phyloP scores from a whole-genome alignment of 2,888 invertebrate species.

The Gymnosoma rotundatum region DNA sequence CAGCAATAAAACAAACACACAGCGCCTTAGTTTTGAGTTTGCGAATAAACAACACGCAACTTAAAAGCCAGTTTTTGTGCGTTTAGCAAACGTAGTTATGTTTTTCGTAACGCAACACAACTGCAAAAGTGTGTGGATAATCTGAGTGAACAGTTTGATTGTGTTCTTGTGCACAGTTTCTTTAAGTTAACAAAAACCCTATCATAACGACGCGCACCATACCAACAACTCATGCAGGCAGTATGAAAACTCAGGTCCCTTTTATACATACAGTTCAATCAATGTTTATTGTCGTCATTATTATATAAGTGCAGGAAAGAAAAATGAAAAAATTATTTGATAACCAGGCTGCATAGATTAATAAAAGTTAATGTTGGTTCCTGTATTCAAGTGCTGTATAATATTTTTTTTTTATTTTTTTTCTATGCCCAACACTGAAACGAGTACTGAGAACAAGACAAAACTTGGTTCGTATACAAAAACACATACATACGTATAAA shows the following conservation, averaged over 20 bases:
- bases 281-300: conserved; percentile 45
- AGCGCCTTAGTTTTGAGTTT: too few relatives aligned
- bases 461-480: background rate
- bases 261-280: conserved; percentile 46
- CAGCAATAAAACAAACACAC: too few relatives aligned
- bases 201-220: background rate
- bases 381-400: conserved; percentile 11
- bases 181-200: too few relatives aligned
- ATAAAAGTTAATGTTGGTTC: conserved; percentile 37
- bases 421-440: background rate
- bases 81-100: too few relatives aligned
- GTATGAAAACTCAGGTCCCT: background rate
- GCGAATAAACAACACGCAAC: too few relatives aligned
- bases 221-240: background rate
- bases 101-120: too few relatives aligned
- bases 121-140: too few relatives aligned
- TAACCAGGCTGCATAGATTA: conserved; percentile 45
- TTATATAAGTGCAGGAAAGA: conserved; percentile 30
- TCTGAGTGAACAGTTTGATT: too few relatives aligned
- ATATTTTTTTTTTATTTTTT: conserved; percentile 1
- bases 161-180: too few relatives aligned
- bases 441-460: conserved; percentile 10
- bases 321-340: conserved; percentile 26
- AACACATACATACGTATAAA: conserved; percentile 22
- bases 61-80: too few relatives aligned